Evolutionary conservation across 2,888 invertebrate genomes (phyloP).

Genomic region (Pemphredon lugubris): DNA sequence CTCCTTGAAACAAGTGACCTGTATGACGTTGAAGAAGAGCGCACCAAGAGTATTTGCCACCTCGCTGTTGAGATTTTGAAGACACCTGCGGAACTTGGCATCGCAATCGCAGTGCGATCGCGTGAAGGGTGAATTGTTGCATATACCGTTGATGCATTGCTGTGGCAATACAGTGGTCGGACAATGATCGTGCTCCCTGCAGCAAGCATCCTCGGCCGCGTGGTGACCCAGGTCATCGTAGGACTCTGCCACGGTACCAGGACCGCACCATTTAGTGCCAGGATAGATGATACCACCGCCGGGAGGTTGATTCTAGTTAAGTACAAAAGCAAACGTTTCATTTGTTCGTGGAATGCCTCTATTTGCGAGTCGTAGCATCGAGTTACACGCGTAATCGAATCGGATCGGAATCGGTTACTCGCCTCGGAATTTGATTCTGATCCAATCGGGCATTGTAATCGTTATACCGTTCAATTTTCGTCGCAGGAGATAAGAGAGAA

Average conservation of each 20-base stretch:
- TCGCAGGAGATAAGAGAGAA: too few species aligned
- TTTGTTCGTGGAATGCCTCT: neutral
- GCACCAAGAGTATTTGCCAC: constrained; percentile 88
- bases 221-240: constrained; percentile 86
- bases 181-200: constrained; percentile 89
- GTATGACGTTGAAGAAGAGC: constrained; percentile 89
- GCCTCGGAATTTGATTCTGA: too few species aligned
- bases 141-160: constrained; percentile 85
- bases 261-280: constrained; percentile 91
- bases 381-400: too few species aligned
- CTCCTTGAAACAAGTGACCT: constrained; percentile 88
- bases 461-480: too few species aligned
- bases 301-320: constrained; percentile 68
- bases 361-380: too few species aligned
- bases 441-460: too few species aligned
- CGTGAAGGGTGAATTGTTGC: constrained; percentile 87
- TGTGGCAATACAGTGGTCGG: constrained; percentile 84
- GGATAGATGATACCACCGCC: constrained; percentile 80
- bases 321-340: neutral
- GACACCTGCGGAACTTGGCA: constrained; percentile 86
- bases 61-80: constrained; percentile 86
- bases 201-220: constrained; percentile 86
- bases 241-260: constrained; percentile 85
- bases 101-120: constrained; percentile 90
- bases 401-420: too few species aligned